Base-by-base conservation (phyloP, 2,888 invertebrate genomes). In the Tubulanus polymorphus region DNA sequence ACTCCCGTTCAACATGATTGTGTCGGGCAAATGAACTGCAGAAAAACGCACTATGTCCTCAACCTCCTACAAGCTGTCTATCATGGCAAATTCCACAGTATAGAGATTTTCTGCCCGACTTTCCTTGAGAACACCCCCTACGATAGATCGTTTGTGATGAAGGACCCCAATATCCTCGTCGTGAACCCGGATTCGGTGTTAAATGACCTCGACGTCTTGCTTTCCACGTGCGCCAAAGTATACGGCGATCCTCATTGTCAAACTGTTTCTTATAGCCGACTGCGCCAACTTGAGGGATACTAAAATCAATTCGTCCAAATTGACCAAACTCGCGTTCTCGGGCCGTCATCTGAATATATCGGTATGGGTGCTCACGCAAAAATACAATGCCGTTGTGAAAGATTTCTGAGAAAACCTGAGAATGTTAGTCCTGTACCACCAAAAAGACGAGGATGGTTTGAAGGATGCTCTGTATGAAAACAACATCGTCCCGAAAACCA, bases 191-290 rank as follows among this genome's bases (percentile, higher is more conserved):
- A 47, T 15, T 47, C 51, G 27, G 37, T 50, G 15, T 45, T 61
- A 18, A 54, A 61, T 25, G 61, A 63, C 25, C n/a, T 32, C 10
- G n/a, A 32, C 35, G 10, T 10, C n/a, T 32, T 10, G 10, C 35
- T 32, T 10, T 10, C 35, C 10, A 10, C 10, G 35, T 32, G 35
- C 35, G 10, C 35, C 10, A 32, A 32, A n/a, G n/a, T 32, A 12
- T 32, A 32, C n/a, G 35, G 35, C 10, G 35, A 32, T n/a, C 10
- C 10, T 12, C 10, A 32, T 12, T 10, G n/a, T n/a, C 35, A 32
- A n/a, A 32, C 35, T n/a, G 48, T 64, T 59, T 49, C 56, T 62
- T 30, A 61, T 62, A 18, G 60, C 60, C 49, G 60, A 63, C 49
- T 60, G 58, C 46, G 45, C 48, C 35, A 61, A 57, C 23, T 53